Evolutionary conservation across 2,888 invertebrate species (phyloP), one percentile per base, ranked within the genome.

Genomic region (Trichogramma dendrolimi): DNA sequence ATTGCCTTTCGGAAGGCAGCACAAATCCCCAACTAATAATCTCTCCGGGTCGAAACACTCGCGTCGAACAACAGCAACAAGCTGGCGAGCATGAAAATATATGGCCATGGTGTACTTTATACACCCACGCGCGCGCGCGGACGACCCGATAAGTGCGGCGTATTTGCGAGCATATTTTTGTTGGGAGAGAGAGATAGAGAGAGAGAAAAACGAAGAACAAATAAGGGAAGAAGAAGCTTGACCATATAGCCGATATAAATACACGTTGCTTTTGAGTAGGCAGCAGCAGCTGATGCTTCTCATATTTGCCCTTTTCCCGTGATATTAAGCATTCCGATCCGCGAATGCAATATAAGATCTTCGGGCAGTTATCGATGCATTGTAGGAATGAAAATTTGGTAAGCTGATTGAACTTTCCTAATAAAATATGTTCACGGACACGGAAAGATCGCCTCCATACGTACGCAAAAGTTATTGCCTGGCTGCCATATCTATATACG

Each of bases 241-340:
- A 71, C 70, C 70, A 4, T 70, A 65, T 67, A 67, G 65, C 60
- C 57, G 55, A 54, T 54, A 68, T 70, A 70, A 73, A 76, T 75
- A 75, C 73, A 66, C 65, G 66, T 48, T 47, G 69, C 71, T 72
- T 73, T 75, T 74, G 75, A 70, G 67, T 71, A 68, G 51, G 50
- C 68, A 65, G 66, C 66, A 27, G 27, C 65, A 7, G 48, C 7
- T n/a, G 41, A 40, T 6, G 41, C 42, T n/a, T 4, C 44, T 40
- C 44, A 46, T 14, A 27, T 3, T 27, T 27, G 27, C 58, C 55
- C 55, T 64, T 56, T 58, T 66, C 61, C 60, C 51, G 63, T 66
- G 70, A 74, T 75, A 77, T 77, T 78, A 77, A 77, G 75, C 76
- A 77, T 77, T 78, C 77, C 76, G 66, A 50, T n/a, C 59, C 14